phyloP scores from a whole-genome alignment of 2,797 vertebrate species.

The Hirundo rustica region DNA sequence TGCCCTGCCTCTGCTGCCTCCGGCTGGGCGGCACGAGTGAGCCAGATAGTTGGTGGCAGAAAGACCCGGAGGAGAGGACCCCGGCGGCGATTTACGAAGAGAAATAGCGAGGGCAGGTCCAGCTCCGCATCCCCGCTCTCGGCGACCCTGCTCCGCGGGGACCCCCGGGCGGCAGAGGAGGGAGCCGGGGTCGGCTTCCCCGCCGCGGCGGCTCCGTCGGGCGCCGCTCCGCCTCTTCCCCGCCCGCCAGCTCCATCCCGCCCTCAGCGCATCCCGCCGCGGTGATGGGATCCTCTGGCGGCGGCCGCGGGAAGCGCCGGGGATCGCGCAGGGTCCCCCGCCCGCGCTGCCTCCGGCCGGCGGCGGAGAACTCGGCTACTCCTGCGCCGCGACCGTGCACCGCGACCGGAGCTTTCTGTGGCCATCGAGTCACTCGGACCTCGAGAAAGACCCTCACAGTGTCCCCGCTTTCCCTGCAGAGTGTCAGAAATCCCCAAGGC shows the following conservation, averaged over 20 bases:
- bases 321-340: accelerated
- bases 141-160: background rate
- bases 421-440: background rate
- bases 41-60: background rate
- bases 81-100: too few species aligned
- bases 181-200: accelerated
- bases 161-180: background rate
- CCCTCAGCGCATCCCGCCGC: background rate
- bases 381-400: too few species aligned
- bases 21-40: background rate
- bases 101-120: too few species aligned
- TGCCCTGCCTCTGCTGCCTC: background rate
- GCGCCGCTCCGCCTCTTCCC: background rate
- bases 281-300: constrained; percentile 44
- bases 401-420: accelerated
- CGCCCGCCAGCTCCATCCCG: background rate
- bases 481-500: background rate
- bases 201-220: background rate
- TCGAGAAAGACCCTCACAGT: background rate
- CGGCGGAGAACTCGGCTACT: background rate
- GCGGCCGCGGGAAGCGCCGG: constrained; percentile 5
- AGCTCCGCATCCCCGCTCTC: too few species aligned
- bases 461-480: background rate
- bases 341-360: background rate
- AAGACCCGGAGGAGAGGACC: background rate